phyloP scores from a whole-genome alignment of 2,888 invertebrate genomes.

The Cosmia pyralina region DNA sequence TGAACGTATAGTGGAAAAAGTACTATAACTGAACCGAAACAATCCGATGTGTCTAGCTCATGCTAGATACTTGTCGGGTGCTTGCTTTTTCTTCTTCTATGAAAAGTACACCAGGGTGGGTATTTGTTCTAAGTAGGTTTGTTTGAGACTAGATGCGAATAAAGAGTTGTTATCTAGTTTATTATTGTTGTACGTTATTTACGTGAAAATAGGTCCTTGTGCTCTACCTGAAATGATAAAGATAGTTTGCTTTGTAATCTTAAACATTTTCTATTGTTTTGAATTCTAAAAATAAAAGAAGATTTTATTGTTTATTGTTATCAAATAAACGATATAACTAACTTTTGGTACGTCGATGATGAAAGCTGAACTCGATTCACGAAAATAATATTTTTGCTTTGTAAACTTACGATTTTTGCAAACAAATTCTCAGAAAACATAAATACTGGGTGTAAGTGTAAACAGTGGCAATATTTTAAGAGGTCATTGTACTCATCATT shows the following conservation, averaged over 20 bases:
- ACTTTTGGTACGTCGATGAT: neutral
- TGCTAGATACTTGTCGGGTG: conserved; percentile 27
- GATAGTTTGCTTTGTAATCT: neutral
- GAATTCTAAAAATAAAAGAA: neutral
- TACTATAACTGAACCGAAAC: conserved; percentile 33
- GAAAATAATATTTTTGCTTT: neutral
- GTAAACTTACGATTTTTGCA: neutral
- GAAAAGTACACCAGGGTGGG: neutral
- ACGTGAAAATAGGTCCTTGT: neutral
- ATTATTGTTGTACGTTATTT: conserved; percentile 4
- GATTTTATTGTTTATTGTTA: neutral
- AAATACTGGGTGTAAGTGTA: too few species aligned
- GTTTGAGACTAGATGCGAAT: conserved; percentile 5
- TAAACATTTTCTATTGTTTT: neutral
- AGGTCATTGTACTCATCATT: too few species aligned
- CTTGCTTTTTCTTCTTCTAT: conserved; percentile 25
- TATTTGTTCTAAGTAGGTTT: conserved; percentile 19
- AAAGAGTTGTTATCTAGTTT: conserved; percentile 8
- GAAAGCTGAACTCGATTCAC: neutral
- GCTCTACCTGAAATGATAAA: neutral
- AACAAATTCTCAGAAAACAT: neutral
- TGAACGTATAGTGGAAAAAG: conserved; percentile 32
- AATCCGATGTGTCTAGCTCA: conserved; percentile 40
- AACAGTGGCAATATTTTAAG: too few species aligned
- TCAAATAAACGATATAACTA: neutral